A percentile compares a stretch with the other conserved stretches of the same genome.
phyloP scores from a whole-genome alignment of 2,888 invertebrate genomes.

The Agonopterix subpropinquella region DNA sequence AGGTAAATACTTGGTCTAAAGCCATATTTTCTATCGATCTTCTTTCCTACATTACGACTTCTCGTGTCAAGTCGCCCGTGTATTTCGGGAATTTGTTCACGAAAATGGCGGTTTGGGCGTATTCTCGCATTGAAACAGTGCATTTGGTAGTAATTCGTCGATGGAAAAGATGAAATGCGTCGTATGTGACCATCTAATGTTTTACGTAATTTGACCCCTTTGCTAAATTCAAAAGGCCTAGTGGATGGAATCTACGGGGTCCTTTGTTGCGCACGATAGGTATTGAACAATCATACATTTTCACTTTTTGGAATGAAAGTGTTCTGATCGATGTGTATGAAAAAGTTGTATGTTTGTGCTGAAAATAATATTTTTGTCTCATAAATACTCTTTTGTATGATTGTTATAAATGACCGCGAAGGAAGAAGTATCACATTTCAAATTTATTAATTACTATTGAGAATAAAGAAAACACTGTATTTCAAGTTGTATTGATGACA shows the following conservation, averaged over 20 bases:
- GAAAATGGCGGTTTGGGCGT: slow-evolving; percentile 60
- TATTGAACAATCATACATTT: no score
- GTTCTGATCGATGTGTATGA: no score
- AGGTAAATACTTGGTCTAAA: slow-evolving; percentile 74
- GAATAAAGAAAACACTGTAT: no score
- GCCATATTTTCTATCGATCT: slow-evolving; percentile 21
- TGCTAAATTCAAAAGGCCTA: slow-evolving; percentile 3
- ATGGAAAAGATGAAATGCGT: not conserved
- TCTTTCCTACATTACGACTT: slow-evolving; percentile 21
- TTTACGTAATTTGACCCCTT: slow-evolving; percentile 13
- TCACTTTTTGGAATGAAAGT: no score
- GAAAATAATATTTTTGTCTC: no score
- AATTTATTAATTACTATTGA: no score
- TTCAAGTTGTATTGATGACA: no score
- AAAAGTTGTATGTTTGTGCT: no score
- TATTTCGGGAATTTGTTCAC: slow-evolving; percentile 52
- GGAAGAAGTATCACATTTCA: no score
- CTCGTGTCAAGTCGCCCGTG: slow-evolving; percentile 38
- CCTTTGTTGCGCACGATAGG: slow-evolving; percentile 2
- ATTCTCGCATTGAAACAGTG: slow-evolving; percentile 22
- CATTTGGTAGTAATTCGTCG: no score
- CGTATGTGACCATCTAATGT: not conserved
- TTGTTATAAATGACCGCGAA: no score
- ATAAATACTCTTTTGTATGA: no score
- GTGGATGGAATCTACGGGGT: slow-evolving; percentile 6